phyloP scores from a whole-genome alignment of 2,888 invertebrate genomes.

The Brenthis ino region DNA sequence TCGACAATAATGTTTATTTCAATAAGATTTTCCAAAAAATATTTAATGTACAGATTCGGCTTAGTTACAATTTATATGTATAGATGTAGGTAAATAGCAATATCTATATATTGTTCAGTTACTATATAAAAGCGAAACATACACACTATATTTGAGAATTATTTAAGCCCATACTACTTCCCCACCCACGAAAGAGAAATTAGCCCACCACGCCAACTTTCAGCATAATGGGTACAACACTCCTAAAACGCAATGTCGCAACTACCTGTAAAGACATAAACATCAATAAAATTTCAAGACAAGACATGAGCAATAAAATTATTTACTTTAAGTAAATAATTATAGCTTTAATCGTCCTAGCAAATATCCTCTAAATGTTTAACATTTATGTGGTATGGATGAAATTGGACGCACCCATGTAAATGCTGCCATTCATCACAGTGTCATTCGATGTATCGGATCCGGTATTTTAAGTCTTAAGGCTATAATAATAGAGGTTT shows the following conservation, averaged over 20 bases:
- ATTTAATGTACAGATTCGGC: too few species aligned
- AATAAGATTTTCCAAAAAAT: too few species aligned
- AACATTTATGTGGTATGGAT: constrained; percentile 25
- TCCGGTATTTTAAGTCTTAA: constrained; percentile 9
- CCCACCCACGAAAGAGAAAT: too few species aligned
- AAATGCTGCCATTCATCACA: constrained; percentile 22
- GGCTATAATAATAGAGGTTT: not conserved
- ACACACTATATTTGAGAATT: too few species aligned
- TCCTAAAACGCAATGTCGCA: not conserved
- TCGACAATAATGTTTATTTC: too few species aligned
- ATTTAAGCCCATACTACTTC: too few species aligned
- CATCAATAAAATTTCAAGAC: constrained; percentile 4
- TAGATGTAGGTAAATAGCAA: too few species aligned
- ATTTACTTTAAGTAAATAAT: constrained; percentile 15
- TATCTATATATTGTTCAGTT: too few species aligned
- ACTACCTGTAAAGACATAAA: not conserved
- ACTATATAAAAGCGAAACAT: too few species aligned
- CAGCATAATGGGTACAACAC: too few species aligned
- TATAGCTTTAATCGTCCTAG: constrained; percentile 20
- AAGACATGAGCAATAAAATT: constrained; percentile 13
- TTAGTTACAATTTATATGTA: too few species aligned
- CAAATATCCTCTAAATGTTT: constrained; percentile 19
- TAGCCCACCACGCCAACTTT: too few species aligned
- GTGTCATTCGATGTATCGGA: not conserved
- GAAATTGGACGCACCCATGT: constrained; percentile 24